Conservation (phyloP, 2,797 vertebrate genomes). For the Spheniscus humboldti region DNA sequence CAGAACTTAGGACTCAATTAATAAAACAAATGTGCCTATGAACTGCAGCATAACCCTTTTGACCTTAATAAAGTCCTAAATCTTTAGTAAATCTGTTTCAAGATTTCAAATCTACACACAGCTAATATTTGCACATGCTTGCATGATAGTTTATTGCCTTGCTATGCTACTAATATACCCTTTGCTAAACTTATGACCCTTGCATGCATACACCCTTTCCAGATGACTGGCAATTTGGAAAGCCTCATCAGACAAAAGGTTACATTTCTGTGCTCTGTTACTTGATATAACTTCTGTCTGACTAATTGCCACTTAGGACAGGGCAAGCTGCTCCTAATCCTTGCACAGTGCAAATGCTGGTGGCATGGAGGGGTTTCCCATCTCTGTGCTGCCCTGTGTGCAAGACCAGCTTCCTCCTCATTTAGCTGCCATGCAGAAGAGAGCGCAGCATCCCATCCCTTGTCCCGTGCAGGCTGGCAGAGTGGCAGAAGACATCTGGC, state of each 20-base stretch:
- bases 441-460: fast-evolving
- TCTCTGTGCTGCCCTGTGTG: neutral
- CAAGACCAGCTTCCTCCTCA: neutral
- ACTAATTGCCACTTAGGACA: neutral
- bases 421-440: neutral
- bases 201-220: neutral
- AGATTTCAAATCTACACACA: constrained; percentile 34
- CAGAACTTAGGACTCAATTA: constrained; percentile 74
- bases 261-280: neutral
- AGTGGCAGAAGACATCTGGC: neutral
- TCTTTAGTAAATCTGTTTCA: constrained; percentile 53
- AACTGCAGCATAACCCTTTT: constrained; percentile 57
- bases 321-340: neutral
- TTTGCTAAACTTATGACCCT: constrained; percentile 35
- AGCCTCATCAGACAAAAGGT: neutral
- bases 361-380: neutral
- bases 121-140: constrained; percentile 25
- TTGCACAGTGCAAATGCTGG: neutral
- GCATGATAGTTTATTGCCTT: constrained; percentile 34
- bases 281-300: neutral
- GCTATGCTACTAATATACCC: neutral
- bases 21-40: constrained; percentile 71
- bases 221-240: constrained; percentile 43
- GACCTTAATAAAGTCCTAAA: constrained; percentile 69
- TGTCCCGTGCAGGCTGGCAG: neutral